A percentile compares a stretch with the other conserved stretches of the same genome.
Conservation (phyloP, 1,140 invertebrate genomes). For the Aphelenchoides fujianensis region DNA sequence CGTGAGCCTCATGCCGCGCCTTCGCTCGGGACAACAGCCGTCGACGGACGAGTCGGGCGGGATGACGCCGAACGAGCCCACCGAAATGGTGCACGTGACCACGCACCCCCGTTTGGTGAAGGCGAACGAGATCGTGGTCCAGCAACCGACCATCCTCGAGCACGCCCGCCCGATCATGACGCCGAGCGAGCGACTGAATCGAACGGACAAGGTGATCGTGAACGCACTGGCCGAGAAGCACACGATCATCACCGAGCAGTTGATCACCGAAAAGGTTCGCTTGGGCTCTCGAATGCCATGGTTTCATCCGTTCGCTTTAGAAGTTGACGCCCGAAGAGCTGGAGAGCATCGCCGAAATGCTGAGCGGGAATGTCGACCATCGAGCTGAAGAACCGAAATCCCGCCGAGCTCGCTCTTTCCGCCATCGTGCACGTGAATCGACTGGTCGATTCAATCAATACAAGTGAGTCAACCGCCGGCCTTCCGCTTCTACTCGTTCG, state of each 20-base stretch:
- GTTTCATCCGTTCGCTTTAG: constrained; percentile 21
- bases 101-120: constrained; percentile 60
- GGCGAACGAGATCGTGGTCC: constrained; percentile 58
- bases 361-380: constrained; percentile 53
- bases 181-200: constrained; percentile 44
- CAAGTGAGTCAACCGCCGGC: constrained; percentile 33
- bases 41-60: not conserved
- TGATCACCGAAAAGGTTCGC: constrained; percentile 45
- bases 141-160: constrained; percentile 54
- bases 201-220: constrained; percentile 57
- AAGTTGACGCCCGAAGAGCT: constrained; percentile 41
- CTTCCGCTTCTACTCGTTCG: not conserved
- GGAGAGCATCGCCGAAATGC: constrained; percentile 50
- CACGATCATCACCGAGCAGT: constrained; percentile 48
- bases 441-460: constrained; percentile 56
- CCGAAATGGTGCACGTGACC: constrained; percentile 55
- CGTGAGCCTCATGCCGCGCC: constrained; percentile 18
- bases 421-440: constrained; percentile 62
- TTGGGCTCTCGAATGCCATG: no score
- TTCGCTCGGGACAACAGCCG: constrained; percentile 14
- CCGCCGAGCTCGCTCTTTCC: constrained; percentile 59
- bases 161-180: constrained; percentile 51
- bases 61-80: constrained; percentile 10
- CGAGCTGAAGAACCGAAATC: constrained; percentile 56
- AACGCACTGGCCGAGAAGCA: constrained; percentile 55